Percentiles rank a stretch among this genome's conserved stretches.
phyloP scores from a whole-genome alignment of 2,888 invertebrate species.

The Sinotaia quadrata region DNA sequence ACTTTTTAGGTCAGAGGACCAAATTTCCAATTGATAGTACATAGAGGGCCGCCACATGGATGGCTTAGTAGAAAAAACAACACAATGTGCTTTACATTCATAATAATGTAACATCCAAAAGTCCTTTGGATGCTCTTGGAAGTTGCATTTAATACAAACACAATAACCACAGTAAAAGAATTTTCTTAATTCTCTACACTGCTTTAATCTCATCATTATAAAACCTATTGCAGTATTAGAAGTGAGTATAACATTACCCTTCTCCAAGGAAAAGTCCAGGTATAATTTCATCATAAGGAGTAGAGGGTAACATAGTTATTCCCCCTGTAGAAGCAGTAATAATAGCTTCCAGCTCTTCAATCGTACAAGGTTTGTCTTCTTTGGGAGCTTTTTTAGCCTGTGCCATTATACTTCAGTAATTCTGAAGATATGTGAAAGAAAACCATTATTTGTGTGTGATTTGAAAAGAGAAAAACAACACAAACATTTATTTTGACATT shows the following conservation, averaged over 20 bases:
- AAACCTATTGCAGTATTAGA: neutral
- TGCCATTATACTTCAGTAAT: no score
- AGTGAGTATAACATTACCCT: conserved; percentile 62
- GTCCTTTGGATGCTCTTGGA: neutral
- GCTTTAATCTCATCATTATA: neutral
- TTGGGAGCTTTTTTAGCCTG: no score
- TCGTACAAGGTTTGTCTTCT: conserved; percentile 62
- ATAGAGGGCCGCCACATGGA: no score
- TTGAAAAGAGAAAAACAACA: no score
- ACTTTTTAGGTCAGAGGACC: no score
- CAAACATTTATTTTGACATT: no score
- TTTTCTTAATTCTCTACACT: neutral
- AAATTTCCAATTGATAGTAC: no score
- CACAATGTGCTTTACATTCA: no score
- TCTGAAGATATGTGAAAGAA: no score
- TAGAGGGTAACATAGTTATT: conserved; percentile 66
- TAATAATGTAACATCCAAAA: neutral
- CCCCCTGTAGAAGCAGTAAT: conserved; percentile 67
- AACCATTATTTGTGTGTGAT: no score
- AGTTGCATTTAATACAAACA: neutral
- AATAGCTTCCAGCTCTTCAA: conserved; percentile 65
- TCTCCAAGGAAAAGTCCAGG: conserved; percentile 73
- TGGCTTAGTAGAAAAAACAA: no score
- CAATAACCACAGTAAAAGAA: neutral
- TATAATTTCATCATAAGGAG: conserved; percentile 73